These are phyloP conservation scores for Neolamprologus hecqui DNA, from an alignment of 2,113 vertebrate genomes.

Conservation along the genomic window DNA sequence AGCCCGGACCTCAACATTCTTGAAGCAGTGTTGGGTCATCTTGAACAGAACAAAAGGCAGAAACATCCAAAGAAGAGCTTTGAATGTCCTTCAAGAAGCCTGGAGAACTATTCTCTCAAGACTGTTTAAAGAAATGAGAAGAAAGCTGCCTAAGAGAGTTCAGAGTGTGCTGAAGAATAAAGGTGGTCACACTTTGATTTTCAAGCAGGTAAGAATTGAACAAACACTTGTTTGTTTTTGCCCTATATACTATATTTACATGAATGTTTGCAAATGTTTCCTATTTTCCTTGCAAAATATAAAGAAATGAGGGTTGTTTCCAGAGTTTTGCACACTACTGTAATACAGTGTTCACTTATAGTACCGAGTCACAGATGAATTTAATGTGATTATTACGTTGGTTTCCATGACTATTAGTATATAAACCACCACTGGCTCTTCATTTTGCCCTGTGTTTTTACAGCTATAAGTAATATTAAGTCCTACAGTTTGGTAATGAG, in stretches of 20 bases:
- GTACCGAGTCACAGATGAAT: background rate
- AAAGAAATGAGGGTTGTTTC: background rate
- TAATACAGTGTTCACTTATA: background rate
- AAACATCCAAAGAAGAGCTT: background rate
- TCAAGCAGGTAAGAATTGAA: background rate
- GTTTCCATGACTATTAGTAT: background rate
- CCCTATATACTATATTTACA: background rate
- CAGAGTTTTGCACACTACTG: background rate
- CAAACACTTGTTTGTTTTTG: background rate
- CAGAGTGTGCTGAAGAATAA: background rate
- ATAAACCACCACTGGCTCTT: background rate
- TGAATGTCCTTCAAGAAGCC: background rate
- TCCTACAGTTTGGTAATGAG: background rate
- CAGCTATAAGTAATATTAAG: background rate
- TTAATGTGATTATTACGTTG: background rate
- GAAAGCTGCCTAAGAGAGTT: background rate
- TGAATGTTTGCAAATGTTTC: background rate
- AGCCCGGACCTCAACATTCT: background rate
- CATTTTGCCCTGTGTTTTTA: background rate
- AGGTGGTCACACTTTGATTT: background rate
- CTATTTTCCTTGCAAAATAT: background rate
- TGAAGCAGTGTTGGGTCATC: background rate
- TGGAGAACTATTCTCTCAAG: background rate
- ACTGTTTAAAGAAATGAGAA: background rate
- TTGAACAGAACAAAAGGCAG: background rate